Evolutionary conservation across 1,140 invertebrate genomes (phyloP).

Genomic region (Neocloeon triangulifer): DNA sequence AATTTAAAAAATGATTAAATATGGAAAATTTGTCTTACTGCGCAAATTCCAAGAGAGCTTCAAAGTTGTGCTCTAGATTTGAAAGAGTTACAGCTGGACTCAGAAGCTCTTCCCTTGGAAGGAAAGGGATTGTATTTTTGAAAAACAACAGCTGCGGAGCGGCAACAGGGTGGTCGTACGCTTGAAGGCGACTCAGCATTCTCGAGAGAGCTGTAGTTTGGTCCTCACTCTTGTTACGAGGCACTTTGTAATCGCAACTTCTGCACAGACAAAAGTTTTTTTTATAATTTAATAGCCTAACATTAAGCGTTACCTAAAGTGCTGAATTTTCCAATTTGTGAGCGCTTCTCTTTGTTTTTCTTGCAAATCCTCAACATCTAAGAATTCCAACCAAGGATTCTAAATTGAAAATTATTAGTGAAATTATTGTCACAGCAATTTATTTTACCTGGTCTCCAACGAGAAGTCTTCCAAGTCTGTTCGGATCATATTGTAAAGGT

Average conservation of each 20-base stretch:
- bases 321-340: constrained; percentile 20
- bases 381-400: constrained; percentile 40
- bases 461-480: constrained; percentile 24
- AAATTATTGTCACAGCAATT: background rate
- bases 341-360: constrained; percentile 22
- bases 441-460: constrained; percentile 23
- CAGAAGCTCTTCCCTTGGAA: constrained; percentile 12
- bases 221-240: no score
- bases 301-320: no score
- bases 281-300: no score
- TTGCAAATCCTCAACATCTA: constrained; percentile 30
- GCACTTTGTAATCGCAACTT: no score
- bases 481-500: constrained; percentile 42
- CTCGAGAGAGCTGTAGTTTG: no score
- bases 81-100: constrained; percentile 14
- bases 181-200: constrained; percentile 28
- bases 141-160: constrained; percentile 18
- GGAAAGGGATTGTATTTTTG: constrained; percentile 13
- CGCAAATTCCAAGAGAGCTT: constrained; percentile 30
- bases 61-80: constrained; percentile 24
- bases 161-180: constrained; percentile 33
- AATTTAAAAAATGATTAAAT: no score
- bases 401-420: constrained; percentile 10
- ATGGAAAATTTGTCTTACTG: constrained; percentile 16
- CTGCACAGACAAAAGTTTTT: no score